Base-by-base conservation (phyloP, 2,113 vertebrate species). In the Zosterops hypoxanthus region DNA sequence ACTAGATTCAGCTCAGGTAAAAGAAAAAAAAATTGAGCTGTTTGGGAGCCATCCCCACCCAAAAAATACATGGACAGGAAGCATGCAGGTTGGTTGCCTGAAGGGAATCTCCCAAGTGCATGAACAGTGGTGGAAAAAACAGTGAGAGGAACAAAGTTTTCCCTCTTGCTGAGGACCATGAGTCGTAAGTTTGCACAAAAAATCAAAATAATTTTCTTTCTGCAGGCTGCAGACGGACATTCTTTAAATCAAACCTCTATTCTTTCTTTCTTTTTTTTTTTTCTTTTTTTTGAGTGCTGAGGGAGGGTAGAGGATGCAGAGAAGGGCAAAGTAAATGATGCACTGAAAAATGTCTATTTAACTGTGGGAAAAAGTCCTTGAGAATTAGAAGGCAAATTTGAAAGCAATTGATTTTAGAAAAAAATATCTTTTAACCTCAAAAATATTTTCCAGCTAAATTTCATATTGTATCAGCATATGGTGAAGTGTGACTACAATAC, bases 111-210 rank as follows among this genome's bases (percentile, higher is more conserved):
- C 61, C 12, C 5, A 71, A 46, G 15, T 36, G 17, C 25, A 20
- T 41, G 50, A 82, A 28, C 9, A 76, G 3, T 55, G 22, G 15
- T 25, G 66, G 47, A 68, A 88, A 94, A 90, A 52, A 10, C 31
- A 75, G 7, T 49, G 44, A 78, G 28, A 86, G 7, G 9, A 82
- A 63, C 15, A 47, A 21, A 56, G 15, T 78, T 70, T 69, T 86
- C 4, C 20, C 33, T 91, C 39, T 47, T 44, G 28, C n/a, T 5
- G 13, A 90, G 41, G 33, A 60, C 20, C 20, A 21, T 68, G 53
- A 93, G 34, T 87, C 61, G 59, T n/a, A 94, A 44, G 8, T 69
- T 73, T 66, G 69, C 44, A 52, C n/a, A 80, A 81, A 96, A 96
- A 96, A 84, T 73, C n/a, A 73, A 65, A 94, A 55, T 59, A 70